Evolutionary conservation across 2,113 vertebrate species (phyloP).

Genomic region (Burhinus bistriatus): DNA sequence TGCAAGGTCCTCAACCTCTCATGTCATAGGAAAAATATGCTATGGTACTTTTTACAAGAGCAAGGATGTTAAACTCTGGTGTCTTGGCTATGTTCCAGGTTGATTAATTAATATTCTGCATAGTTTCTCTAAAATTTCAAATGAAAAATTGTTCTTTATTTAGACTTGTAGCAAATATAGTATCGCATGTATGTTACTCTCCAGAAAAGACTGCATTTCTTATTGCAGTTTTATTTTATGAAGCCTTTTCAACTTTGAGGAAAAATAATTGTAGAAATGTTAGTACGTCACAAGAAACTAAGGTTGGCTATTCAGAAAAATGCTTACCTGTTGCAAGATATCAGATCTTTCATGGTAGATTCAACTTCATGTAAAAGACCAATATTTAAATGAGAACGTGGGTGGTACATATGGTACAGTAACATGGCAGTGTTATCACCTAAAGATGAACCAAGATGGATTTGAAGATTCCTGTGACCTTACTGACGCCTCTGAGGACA

Average conservation of each 20-base stretch:
- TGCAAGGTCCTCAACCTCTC: neutral
- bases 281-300: neutral
- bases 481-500: neutral
- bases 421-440: neutral
- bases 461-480: neutral
- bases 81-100: neutral
- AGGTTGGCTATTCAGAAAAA: neutral
- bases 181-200: neutral
- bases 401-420: neutral
- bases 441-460: neutral
- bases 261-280: neutral
- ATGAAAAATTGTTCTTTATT: neutral
- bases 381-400: neutral
- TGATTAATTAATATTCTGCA: constrained; percentile 3
- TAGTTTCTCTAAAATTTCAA: neutral
- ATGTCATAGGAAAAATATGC: neutral
- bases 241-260: neutral
- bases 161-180: neutral
- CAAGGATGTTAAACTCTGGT: neutral
- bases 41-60: neutral
- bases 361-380: neutral
- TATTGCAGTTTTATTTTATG: neutral
- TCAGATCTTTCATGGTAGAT: neutral
- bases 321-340: neutral
- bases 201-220: neutral